Evolutionary conservation across 2,888 invertebrate species (phyloP).

Genomic region (Ennomos fuscantarius): DNA sequence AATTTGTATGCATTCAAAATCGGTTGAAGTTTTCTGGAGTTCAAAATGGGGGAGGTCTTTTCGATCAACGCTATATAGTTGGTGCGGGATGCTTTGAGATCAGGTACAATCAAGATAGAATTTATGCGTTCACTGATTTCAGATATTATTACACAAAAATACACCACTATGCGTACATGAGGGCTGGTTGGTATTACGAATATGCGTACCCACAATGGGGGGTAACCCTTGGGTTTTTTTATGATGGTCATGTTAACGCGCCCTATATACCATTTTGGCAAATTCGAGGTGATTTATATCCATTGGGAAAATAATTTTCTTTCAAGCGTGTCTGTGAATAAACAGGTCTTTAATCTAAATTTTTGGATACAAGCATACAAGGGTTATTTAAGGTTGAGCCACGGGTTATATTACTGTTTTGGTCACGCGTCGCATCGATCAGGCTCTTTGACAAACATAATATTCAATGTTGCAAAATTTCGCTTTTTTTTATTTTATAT

Average conservation of each 20-base stretch:
- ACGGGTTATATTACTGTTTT: too few relatives aligned
- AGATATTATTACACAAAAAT: conserved; percentile 56
- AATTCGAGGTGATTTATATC: conserved; percentile 31
- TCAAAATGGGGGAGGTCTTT: conserved; percentile 57
- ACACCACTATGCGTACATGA: conserved; percentile 38
- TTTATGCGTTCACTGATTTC: conserved; percentile 62
- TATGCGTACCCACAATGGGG: conserved; percentile 66
- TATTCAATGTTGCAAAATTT: too few relatives aligned
- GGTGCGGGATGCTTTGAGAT: conserved; percentile 67
- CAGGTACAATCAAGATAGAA: conserved; percentile 60
- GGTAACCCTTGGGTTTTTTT: not conserved
- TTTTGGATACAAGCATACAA: too few relatives aligned
- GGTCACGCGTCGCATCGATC: too few relatives aligned
- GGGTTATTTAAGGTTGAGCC: too few relatives aligned
- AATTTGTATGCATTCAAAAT: conserved; percentile 64
- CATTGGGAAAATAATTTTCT: conserved; percentile 33
- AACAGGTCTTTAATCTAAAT: too few relatives aligned
- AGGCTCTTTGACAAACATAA: too few relatives aligned
- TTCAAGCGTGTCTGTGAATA: too few relatives aligned
- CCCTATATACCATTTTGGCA: conserved; percentile 34
- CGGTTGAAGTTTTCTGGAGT: conserved; percentile 43
- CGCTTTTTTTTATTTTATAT: too few relatives aligned
- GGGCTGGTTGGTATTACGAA: conserved; percentile 58
- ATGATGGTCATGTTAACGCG: conserved; percentile 12
- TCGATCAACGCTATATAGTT: conserved; percentile 31